These are phyloP conservation scores for Coboldia fuscipes DNA, from an alignment of 1,140 invertebrate genomes.

Conservation along the genomic window DNA sequence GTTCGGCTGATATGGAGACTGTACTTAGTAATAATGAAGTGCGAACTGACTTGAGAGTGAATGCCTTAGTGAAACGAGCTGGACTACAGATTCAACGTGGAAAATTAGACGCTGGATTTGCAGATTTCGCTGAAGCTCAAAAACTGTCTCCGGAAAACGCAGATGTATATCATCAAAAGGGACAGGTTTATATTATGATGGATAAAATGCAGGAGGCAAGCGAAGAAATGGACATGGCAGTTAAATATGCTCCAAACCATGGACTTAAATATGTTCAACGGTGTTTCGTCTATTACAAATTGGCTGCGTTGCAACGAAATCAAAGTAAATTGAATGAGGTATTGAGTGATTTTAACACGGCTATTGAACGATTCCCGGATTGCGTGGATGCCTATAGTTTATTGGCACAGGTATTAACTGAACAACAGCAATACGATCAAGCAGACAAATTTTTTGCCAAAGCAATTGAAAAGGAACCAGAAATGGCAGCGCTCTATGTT, in stretches of 20 bases:
- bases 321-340: conserved; percentile 29
- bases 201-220: conserved; percentile 61
- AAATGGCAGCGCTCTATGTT: conserved; percentile 69
- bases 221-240: conserved; percentile 62
- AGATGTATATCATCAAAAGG: conserved; percentile 60
- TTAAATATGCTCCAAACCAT: conserved; percentile 58
- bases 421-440: conserved; percentile 58
- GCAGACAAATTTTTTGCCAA: conserved; percentile 64
- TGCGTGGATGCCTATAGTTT: conserved; percentile 67
- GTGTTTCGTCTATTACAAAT: conserved; percentile 62
- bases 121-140: conserved; percentile 55
- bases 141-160: conserved; percentile 54
- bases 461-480: conserved; percentile 60
- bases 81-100: conserved; percentile 62
- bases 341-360: conserved; percentile 47
- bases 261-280: conserved; percentile 73
- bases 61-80: conserved; percentile 79
- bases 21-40: conserved; percentile 35
- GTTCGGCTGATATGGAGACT: conserved; percentile 43
- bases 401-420: conserved; percentile 63
- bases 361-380: conserved; percentile 56
- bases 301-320: conserved; percentile 30
- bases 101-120: conserved; percentile 43
- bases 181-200: conserved; percentile 59
- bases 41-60: conserved; percentile 41